Conservation (phyloP, 2,113 vertebrate genomes). For the Terrapene triunguis region DNA sequence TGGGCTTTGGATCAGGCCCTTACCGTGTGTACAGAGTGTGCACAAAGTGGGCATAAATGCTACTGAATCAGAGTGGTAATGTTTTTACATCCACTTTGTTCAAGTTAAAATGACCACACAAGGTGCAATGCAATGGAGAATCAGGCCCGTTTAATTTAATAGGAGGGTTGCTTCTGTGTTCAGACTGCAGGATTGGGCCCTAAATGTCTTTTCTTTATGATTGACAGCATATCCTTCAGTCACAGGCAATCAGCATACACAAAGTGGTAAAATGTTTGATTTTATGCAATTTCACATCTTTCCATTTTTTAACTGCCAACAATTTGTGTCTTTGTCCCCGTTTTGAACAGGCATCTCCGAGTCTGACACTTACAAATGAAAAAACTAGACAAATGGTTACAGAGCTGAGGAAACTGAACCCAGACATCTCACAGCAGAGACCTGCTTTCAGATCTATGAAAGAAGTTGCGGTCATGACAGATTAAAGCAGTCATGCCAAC, state of each 20-base stretch:
- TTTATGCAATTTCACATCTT: background rate
- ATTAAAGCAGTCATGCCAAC: background rate
- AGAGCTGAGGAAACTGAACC: background rate
- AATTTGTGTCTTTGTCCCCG: background rate
- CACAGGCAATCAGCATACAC: rapidly evolving
- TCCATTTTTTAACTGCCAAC: background rate
- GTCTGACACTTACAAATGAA: background rate
- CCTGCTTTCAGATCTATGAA: conserved; percentile 13
- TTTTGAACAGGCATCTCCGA: background rate
- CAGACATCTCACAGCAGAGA: background rate
- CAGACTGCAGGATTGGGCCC: background rate
- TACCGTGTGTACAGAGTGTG: background rate
- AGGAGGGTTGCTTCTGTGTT: background rate
- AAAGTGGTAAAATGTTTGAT: background rate
- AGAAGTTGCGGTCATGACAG: background rate
- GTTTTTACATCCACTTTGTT: background rate
- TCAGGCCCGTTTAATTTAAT: background rate
- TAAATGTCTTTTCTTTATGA: background rate
- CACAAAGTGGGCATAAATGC: background rate
- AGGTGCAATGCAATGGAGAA: background rate
- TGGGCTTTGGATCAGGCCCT: background rate
- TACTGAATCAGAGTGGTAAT: background rate
- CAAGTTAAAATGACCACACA: background rate
- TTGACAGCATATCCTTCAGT: background rate
- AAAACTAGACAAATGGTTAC: background rate